Base-by-base conservation (phyloP, 2,888 invertebrate species). In the Malacosoma neustria region DNA sequence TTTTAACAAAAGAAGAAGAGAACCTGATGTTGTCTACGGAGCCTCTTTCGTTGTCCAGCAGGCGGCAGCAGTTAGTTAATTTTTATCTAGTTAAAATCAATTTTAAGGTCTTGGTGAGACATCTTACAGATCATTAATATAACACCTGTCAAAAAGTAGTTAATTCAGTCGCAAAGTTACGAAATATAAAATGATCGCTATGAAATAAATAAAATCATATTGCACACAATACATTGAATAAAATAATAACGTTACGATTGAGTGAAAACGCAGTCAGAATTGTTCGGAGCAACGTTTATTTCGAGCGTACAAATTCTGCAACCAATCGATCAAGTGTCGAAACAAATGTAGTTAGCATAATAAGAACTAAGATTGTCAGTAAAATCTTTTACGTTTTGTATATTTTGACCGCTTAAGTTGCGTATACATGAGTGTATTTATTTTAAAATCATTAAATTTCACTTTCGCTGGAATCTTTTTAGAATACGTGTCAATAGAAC, bases 341-440 rank as follows among this genome's bases (percentile, higher is more conserved):
- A 60, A 63, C 51, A 48, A 49, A 43, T 50, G 55, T 51, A 56
- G 57, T 53, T 46, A 45, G 41, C 43, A 42, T 49, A 45, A 47
- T 41, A 22, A 22, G 40, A 42, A 40, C 38, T 37, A 37, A 53
- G 51, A 50, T 51, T 44, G 50, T 46, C 38, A 45, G 40, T 39
- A 46, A 51, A 47, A 51, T 33, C 33, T 40, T 45, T 22, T 29
- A 12, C 32, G 4, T 22, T 22, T 7, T 22, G 9, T 22, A n/a
- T 22, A 22, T 7, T 7, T 4, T 22, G 22, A 22, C 5, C 9
- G 22, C 22, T 22, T 22, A 22, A 22, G 22, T 9, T 7, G 22
- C 22, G 5, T 22, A 7, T 22, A 22, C 22, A 22, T 9, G n/a
- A n/a, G n/a, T n/a, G n/a, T n/a, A n/a, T n/a, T n/a, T n/a, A n/a